Conservation (phyloP, 2,113 vertebrate genomes). For the Barnardius zonarius region DNA sequence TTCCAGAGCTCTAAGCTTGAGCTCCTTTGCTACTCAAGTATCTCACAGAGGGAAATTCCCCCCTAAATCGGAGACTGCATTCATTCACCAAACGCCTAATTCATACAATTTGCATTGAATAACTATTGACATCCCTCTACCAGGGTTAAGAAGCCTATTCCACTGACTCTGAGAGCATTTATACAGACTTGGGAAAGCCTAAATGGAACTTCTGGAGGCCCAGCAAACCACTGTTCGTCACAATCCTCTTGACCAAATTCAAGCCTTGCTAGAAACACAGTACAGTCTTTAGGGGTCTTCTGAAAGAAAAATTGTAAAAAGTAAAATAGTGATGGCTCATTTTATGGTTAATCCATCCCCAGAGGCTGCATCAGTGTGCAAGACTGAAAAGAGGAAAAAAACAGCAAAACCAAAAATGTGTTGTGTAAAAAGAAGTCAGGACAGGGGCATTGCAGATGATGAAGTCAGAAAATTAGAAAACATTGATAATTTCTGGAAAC, state of each 20-base stretch:
- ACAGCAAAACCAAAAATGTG: background rate
- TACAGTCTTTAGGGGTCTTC: background rate
- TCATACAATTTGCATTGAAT: background rate
- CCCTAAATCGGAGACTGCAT: background rate
- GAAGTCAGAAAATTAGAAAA: slow-evolving; percentile 36
- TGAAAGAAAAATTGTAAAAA: background rate
- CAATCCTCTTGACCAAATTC: background rate
- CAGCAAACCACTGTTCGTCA: background rate
- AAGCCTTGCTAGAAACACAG: background rate
- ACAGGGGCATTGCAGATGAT: background rate
- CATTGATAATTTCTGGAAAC: slow-evolving; percentile 37
- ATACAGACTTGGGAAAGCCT: background rate
- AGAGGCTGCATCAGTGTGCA: background rate
- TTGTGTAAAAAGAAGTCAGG: slow-evolving; percentile 13
- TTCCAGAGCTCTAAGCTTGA: background rate
- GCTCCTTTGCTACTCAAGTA: background rate
- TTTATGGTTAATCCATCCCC: background rate
- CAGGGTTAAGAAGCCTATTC: background rate
- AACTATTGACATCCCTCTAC: background rate
- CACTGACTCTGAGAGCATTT: background rate
- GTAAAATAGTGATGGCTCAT: background rate
- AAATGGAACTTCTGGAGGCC: background rate
- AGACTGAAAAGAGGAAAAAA: background rate
- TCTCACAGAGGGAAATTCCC: background rate
- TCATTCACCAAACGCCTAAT: background rate